A percentile compares a stretch with the other conserved stretches of the same genome.
These are phyloP conservation scores for Cheilosia urbana DNA, from an alignment of 2,888 invertebrate species.

Conservation along the genomic window DNA sequence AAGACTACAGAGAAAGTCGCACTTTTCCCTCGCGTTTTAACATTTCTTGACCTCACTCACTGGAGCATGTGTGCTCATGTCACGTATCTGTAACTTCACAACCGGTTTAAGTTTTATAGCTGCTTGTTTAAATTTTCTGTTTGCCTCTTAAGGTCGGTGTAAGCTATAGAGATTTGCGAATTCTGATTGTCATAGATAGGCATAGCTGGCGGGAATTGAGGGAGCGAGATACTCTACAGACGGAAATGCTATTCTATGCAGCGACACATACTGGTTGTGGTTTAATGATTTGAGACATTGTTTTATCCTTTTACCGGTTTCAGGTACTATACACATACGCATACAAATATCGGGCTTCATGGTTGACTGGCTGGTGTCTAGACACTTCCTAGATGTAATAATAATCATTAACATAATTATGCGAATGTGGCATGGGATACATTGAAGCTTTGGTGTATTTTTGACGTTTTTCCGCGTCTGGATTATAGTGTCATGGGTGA, in stretches of 20 bases:
- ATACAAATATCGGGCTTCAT: background rate
- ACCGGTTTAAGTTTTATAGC: constrained; percentile 32
- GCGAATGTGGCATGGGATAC: constrained; percentile 16
- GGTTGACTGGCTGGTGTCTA: constrained; percentile 9
- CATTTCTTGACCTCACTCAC: constrained; percentile 62
- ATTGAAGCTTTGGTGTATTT: background rate
- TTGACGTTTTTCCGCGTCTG: constrained; percentile 17
- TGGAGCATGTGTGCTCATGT: constrained; percentile 3
- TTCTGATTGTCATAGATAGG: constrained; percentile 21
- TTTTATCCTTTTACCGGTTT: constrained; percentile 31
- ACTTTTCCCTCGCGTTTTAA: background rate
- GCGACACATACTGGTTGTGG: constrained; percentile 14
- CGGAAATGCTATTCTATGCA: constrained; percentile 19
- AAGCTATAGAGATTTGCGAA: constrained; percentile 3
- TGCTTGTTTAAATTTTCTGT: background rate
- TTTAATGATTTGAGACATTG: constrained; percentile 19
- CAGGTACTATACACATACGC: background rate
- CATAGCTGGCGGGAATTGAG: background rate
- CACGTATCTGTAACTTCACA: constrained; percentile 13
- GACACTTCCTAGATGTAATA: constrained; percentile 64
- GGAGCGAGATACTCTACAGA: background rate
- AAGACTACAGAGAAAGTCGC: constrained; percentile 57
- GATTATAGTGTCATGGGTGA: constrained; percentile 11
- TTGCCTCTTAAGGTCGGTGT: constrained; percentile 24
- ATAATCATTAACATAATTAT: constrained; percentile 63